Evolutionary conservation across 2,888 invertebrate species (phyloP), one percentile per base, ranked within the genome.

Genomic region (Uropetala carovei): DNA sequence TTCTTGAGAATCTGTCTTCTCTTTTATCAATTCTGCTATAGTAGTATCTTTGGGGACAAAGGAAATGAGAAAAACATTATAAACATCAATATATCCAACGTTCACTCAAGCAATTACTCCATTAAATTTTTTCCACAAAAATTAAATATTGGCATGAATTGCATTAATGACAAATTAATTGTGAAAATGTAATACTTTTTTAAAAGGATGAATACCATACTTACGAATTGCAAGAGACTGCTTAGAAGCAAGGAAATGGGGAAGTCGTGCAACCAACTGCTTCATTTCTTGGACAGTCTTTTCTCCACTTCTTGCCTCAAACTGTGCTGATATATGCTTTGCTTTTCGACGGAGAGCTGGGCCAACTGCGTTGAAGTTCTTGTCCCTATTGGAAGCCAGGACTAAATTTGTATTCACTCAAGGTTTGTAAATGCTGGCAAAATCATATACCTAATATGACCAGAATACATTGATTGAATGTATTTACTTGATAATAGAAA

Each of bases 211-310:
- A 59, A 91, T 92, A 82, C 60, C 81, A 89, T 91, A 94, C 95
- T 94, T 94, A 96, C 96, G 96, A 93, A 95, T 96, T 59, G 98
- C 97, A n/a, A 98, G 95, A 0, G 98, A 98, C 94, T 98, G 97
- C 94, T 99, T 98, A 93, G 97, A 97, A 30, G 97, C 97, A 94
- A 99, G 95, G 95, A 99, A 96, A 94, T 98, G 97, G 0, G 99
- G 99, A 93, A 99, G 95, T 92, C 97, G 97, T 64, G 98, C 97
- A 4, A 99, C 99, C 95, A 99, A 98, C 94, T 98, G 97, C 94
- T 98, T 99, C 95, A 99, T 98, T 95, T 99, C 99, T 94, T 98
- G 98, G n/a, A 99, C 98, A 0, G 98, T 97, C 94, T 98, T 98
- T 86, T 94, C 94, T 91, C 96, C 96, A 94, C 98, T 97, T 58